These are phyloP conservation scores for Squalus acanthias DNA, from an alignment of 2,797 vertebrate species.

Conservation along the genomic window DNA sequence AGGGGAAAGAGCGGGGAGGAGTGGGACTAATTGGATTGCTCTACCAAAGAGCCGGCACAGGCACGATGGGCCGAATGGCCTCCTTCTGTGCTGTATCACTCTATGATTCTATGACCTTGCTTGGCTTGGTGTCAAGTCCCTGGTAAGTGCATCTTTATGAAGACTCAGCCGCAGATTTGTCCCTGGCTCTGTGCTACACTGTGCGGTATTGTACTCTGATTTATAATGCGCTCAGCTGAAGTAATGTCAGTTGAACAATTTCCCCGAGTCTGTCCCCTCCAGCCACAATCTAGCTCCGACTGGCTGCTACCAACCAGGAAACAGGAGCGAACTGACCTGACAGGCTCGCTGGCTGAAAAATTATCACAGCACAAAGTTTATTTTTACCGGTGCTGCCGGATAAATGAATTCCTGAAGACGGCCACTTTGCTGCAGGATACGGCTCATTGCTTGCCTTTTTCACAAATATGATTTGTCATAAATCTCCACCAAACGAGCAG, in stretches of 20 bases:
- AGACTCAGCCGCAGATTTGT: not conserved
- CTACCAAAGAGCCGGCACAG: not conserved
- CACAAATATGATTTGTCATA: not conserved
- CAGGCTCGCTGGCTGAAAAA: not conserved
- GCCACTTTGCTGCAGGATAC: not conserved
- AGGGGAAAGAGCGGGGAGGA: not conserved
- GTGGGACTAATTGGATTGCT: not conserved
- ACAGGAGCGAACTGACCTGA: not conserved
- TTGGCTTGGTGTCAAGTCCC: not conserved
- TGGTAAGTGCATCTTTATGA: not conserved
- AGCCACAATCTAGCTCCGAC: not conserved
- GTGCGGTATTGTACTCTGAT: not conserved
- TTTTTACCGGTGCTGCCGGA: not conserved
- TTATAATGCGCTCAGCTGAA: not conserved
- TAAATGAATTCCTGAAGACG: not conserved
- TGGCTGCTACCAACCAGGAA: not conserved
- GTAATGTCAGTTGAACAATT: not conserved
- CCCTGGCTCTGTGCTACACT: not conserved
- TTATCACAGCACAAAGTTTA: not conserved
- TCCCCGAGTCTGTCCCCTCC: not conserved
- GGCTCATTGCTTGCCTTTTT: not conserved
- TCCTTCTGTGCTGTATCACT: not conserved
- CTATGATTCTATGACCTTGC: not conserved
- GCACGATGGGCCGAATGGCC: not conserved
- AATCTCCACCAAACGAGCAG: constrained; percentile 8